Evolutionary conservation across 2,797 vertebrate genomes (phyloP), one percentile per base, ranked within the genome.

Genomic region (Sebastes aleutianus): DNA sequence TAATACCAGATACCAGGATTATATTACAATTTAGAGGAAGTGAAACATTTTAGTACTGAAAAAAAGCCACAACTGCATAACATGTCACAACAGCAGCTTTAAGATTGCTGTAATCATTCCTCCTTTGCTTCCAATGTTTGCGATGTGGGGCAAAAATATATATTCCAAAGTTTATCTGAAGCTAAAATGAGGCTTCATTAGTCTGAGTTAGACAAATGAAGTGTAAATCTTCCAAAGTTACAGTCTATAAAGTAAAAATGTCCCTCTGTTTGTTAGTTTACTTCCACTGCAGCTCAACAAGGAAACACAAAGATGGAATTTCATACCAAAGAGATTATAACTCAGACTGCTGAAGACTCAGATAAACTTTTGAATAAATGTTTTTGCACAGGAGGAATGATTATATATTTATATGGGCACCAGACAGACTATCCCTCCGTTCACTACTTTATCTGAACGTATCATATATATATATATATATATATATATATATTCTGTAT

Each of bases 201-300:
- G 43, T 18, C 14, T 47, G 43, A 47, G 16, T 16, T 18, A 47
- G 0, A 50, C 47, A 50, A 20, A 50, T 18, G 0, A 50, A 50
- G 2, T 50, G 16, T 0, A 7, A 20, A 50, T 50, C 7, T 50
- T 20, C 12, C 47, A 18, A 20, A 8, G 6, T 50, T 50, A 50
- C 0, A 50, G 47, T 20, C 1, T 50, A 18, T 50, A 4, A 8
- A 50, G 47, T 20, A 50, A 0, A 50, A 50, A 50, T 0, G 0
- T 20, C 47, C 47, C 7, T 59, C 8, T 6, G 18, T 62, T 31
- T 62, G 59, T 62, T 62, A 5, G 16, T 5, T 20, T 29, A 20
- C 29, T 11, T 34, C 31, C 20, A 34, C 61, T 63, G 11, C 6
- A n/a, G 20, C n/a, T 34, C 10, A 34, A 8, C 31, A 63, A 34